phyloP scores from a whole-genome alignment of 2,113 vertebrate genomes.

The Desmodus rotundus region DNA sequence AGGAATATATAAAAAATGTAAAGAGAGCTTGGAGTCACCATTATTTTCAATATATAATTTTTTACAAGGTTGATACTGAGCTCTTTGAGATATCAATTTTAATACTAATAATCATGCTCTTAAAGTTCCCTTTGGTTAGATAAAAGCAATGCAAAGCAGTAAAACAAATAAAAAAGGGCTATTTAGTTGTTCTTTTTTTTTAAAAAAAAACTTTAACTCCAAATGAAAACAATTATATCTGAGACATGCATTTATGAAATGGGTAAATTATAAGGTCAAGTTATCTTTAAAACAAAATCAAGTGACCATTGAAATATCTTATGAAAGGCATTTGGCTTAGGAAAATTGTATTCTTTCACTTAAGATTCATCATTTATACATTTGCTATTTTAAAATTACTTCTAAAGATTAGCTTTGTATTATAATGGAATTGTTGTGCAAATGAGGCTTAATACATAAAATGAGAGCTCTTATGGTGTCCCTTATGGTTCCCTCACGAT shows the following conservation, averaged over 20 bases:
- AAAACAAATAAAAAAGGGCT: constrained; percentile 42
- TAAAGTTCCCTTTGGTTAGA: constrained; percentile 7
- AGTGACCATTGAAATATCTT: constrained; percentile 77
- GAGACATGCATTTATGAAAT: constrained; percentile 32
- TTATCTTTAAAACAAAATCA: constrained; percentile 78
- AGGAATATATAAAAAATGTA: background rate
- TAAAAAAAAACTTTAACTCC: constrained; percentile 50
- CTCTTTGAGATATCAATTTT: constrained; percentile 9
- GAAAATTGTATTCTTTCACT: constrained; percentile 75
- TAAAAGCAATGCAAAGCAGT: background rate
- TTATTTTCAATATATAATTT: background rate
- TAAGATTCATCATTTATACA: constrained; percentile 72
- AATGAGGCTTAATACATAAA: constrained; percentile 76
- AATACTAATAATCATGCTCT: constrained; percentile 25
- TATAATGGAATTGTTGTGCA: constrained; percentile 78
- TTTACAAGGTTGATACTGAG: background rate
- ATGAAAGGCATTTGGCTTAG: constrained; percentile 59
- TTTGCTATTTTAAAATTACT: constrained; percentile 72
- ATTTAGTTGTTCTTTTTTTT: constrained; percentile 39
- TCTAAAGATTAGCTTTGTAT: constrained; percentile 74
- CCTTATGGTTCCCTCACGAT: constrained; percentile 52
- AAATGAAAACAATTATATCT: constrained; percentile 68
- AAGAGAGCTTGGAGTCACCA: background rate
- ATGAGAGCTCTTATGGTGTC: constrained; percentile 64
- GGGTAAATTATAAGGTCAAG: constrained; percentile 68